Percentiles rank a stretch among this genome's conserved stretches.
Conservation (phyloP, 2,888 invertebrate species). For the Vanessa cardui region DNA sequence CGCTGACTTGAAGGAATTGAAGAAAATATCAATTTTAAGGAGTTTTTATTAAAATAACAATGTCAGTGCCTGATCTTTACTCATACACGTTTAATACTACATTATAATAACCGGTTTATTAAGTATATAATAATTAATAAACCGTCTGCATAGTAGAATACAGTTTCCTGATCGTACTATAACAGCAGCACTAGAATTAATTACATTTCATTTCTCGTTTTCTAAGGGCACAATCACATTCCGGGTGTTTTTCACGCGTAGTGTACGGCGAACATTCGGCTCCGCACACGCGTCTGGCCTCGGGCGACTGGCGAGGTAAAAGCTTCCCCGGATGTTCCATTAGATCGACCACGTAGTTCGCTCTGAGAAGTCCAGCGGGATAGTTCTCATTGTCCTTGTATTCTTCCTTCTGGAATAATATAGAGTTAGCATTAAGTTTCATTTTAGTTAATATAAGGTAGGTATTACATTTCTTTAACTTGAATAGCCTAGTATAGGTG, state of each 20-base stretch:
- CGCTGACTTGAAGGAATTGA: too few relatives aligned
- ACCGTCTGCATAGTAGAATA: too few relatives aligned
- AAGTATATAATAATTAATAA: too few relatives aligned
- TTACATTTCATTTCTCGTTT: conserved; percentile 16
- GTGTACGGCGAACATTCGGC: conserved; percentile 54
- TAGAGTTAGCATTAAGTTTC: too few relatives aligned
- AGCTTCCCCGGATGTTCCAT: conserved; percentile 75
- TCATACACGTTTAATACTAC: too few relatives aligned
- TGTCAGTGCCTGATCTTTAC: too few relatives aligned
- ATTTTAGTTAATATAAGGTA: too few relatives aligned
- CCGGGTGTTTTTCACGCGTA: conserved; percentile 43
- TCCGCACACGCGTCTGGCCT: conserved; percentile 60
- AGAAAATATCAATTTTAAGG: too few relatives aligned
- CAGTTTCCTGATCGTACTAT: background rate
- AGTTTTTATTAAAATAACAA: too few relatives aligned
- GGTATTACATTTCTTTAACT: too few relatives aligned
- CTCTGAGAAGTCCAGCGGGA: conserved; percentile 81
- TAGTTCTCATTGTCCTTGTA: conserved; percentile 49
- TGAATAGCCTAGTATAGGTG: too few relatives aligned
- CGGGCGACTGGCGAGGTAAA: conserved; percentile 58
- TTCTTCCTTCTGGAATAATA: conserved; percentile 34
- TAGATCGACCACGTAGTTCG: conserved; percentile 85
- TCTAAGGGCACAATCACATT: conserved; percentile 3
- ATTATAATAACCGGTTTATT: too few relatives aligned
- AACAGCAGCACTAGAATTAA: background rate